These are phyloP conservation scores for Amaurobius ferox DNA, from an alignment of 2,888 invertebrate genomes.

Conservation along the genomic window DNA sequence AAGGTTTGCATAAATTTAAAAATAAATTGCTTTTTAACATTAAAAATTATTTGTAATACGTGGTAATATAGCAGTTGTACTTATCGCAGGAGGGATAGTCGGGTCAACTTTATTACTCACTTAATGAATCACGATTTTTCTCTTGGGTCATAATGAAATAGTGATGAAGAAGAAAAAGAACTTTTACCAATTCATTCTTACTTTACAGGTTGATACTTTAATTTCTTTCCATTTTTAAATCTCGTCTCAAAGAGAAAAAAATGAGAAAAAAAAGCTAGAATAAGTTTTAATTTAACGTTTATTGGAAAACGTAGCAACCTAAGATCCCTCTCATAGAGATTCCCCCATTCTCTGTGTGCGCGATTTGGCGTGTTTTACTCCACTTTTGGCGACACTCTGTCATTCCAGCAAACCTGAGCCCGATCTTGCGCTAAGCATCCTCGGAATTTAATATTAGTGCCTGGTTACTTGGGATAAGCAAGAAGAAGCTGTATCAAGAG, in stretches of 20 bases:
- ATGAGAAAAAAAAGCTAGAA: background rate
- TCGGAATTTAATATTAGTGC: conserved; percentile 72
- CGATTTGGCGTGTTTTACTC: conserved; percentile 44
- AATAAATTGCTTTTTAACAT: no score
- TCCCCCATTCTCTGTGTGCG: no score
- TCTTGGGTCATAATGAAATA: no score
- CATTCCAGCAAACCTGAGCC: conserved; percentile 47
- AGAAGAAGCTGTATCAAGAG: conserved; percentile 58
- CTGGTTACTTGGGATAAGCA: conserved; percentile 68
- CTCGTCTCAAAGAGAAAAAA: background rate
- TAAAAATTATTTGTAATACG: no score
- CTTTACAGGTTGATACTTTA: background rate
- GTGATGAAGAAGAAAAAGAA: no score
- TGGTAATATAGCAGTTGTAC: no score
- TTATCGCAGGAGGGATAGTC: no score
- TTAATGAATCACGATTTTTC: no score
- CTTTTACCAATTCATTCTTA: no score
- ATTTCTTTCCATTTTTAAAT: background rate
- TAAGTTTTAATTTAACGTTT: conserved; percentile 8
- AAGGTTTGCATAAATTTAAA: no score
- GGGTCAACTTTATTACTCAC: no score
- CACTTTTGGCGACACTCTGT: conserved; percentile 51
- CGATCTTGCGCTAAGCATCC: conserved; percentile 60
- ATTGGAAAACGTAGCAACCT: conserved; percentile 6
- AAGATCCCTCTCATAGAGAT: no score